Evolutionary conservation across 2,113 vertebrate genomes (phyloP).

Genomic region (Scopus umbretta): DNA sequence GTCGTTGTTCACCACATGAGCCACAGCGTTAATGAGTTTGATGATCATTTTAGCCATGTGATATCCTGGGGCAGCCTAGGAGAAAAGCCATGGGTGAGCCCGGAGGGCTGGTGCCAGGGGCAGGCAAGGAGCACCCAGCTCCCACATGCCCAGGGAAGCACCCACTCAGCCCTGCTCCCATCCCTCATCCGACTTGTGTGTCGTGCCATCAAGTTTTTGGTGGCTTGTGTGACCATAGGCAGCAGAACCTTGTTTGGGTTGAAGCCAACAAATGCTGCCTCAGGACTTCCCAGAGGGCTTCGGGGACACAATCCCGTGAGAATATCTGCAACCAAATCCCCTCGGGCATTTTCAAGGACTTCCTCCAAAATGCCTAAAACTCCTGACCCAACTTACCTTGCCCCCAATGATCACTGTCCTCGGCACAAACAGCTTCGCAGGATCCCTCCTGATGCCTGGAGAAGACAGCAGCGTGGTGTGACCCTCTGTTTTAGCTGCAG

Average conservation of each 20-base stretch:
- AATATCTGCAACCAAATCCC: background rate
- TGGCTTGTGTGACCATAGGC: background rate
- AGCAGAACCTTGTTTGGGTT: background rate
- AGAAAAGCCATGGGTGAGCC: background rate
- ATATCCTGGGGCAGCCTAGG: constrained; percentile 93
- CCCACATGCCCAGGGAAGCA: background rate
- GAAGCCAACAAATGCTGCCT: background rate
- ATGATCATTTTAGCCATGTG: constrained; percentile 98
- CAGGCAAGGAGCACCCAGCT: background rate
- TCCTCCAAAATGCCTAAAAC: background rate
- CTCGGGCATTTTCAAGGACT: background rate
- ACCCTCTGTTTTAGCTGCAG: background rate
- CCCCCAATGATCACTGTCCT: constrained; percentile 95
- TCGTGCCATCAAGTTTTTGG: background rate
- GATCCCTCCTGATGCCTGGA: constrained; percentile 88
- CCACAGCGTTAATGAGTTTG: constrained; percentile 89
- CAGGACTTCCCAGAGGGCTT: background rate
- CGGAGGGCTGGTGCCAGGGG: background rate
- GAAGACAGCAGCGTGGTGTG: background rate
- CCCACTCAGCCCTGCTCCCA: background rate
- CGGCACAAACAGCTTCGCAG: constrained; percentile 81
- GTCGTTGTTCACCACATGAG: constrained; percentile 89
- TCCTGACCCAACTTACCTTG: constrained; percentile 78
- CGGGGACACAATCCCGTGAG: accelerated
- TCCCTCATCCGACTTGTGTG: background rate